Conservation (phyloP, 2,113 vertebrate genomes). For the Eclectus roratus region DNA sequence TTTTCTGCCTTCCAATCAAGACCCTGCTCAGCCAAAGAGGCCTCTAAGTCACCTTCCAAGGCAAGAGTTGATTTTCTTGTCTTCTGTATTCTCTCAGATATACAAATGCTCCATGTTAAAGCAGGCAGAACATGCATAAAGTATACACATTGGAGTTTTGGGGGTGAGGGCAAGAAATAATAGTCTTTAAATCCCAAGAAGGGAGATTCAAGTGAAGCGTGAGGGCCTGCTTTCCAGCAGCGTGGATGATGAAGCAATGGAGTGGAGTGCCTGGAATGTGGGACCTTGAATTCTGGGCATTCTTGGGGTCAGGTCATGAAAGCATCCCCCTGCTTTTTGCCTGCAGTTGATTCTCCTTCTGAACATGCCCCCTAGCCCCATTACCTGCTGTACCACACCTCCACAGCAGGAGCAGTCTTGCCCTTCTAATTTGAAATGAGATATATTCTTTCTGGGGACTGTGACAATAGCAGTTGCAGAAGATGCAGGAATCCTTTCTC, state of each 20-base stretch:
- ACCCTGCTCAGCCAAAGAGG: neutral
- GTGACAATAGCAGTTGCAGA: neutral
- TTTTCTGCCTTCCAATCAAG: neutral
- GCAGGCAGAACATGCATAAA: neutral
- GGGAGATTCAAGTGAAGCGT: neutral
- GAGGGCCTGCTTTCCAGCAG: neutral
- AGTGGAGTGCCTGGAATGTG: neutral
- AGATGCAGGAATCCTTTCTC: neutral
- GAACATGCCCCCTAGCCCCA: neutral
- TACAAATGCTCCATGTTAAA: neutral
- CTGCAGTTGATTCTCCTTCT: neutral
- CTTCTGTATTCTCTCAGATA: neutral
- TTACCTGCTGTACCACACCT: neutral
- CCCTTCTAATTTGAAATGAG: neutral
- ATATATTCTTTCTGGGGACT: neutral
- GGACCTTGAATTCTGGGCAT: neutral
- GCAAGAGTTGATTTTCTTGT: neutral
- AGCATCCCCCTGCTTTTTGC: neutral
- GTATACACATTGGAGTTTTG: fast-evolving
- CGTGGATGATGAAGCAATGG: neutral
- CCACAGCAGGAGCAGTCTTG: neutral
- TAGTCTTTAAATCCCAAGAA: neutral
- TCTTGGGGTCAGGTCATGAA: neutral
- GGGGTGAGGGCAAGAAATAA: neutral
- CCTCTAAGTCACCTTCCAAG: neutral